These are phyloP conservation scores for Brienomyrus longianalis DNA, from an alignment of 2,113 vertebrate genomes.

Conservation along the genomic window DNA sequence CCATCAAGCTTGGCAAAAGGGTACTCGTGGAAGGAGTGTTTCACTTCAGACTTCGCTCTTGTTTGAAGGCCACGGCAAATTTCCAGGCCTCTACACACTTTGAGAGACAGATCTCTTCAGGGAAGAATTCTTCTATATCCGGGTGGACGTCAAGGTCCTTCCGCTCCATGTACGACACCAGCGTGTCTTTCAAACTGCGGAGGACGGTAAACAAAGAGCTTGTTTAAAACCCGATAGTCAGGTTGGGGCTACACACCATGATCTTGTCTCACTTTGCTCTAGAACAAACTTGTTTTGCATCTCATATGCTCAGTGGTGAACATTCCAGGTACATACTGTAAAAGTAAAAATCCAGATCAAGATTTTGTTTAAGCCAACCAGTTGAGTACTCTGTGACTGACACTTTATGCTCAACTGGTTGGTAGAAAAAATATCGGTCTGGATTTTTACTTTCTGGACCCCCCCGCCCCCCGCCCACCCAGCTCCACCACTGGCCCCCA, in stretches of 20 bases:
- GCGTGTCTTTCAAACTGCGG: conserved; percentile 69
- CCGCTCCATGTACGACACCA: conserved; percentile 65
- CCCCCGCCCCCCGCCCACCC: no score
- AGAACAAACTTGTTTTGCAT: background rate
- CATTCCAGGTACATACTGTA: background rate
- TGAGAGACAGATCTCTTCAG: conserved; percentile 62
- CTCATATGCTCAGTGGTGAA: background rate
- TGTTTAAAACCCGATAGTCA: background rate
- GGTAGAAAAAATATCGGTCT: background rate
- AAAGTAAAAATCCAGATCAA: background rate
- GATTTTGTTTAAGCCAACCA: background rate
- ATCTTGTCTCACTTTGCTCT: background rate
- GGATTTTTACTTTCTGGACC: background rate
- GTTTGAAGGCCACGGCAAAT: conserved; percentile 59
- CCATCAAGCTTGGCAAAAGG: background rate
- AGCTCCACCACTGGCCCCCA: background rate
- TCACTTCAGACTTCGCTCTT: conserved; percentile 49
- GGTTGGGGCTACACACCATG: background rate
- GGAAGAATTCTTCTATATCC: conserved; percentile 67
- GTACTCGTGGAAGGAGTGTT: background rate
- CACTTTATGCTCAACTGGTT: background rate
- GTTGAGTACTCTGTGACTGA: background rate
- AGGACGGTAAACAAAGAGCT: conserved; percentile 8
- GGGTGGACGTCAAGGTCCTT: conserved; percentile 59
- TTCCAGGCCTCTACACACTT: conserved; percentile 71